Conservation (phyloP, 2,888 invertebrate genomes). For the Hypselothyrea guttata region DNA sequence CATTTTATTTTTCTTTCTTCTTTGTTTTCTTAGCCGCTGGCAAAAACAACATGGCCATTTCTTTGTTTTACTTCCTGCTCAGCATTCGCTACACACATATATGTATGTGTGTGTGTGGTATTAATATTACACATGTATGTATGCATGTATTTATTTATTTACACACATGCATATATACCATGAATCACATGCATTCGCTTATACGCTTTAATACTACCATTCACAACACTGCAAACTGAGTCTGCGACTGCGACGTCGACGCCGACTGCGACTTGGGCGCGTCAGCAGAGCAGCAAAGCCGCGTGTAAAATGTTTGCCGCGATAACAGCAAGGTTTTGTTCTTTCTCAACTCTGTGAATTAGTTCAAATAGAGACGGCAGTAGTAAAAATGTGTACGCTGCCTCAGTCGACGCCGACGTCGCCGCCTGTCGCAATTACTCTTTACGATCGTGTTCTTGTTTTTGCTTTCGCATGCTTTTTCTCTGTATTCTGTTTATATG, state of each 20-base stretch:
- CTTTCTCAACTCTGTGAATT: conserved; percentile 45
- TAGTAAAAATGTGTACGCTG: conserved; percentile 41
- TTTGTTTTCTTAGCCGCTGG: conserved; percentile 7
- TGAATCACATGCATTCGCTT: conserved; percentile 22
- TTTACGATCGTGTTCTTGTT: conserved; percentile 66
- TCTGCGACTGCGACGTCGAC: conserved; percentile 41
- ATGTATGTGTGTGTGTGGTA: neutral
- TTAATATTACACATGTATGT: conserved; percentile 2
- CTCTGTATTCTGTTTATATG: conserved; percentile 63
- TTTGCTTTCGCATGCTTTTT: conserved; percentile 52
- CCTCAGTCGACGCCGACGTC: conserved; percentile 17
- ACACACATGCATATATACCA: conserved; percentile 5
- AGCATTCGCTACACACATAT: conserved; percentile 11
- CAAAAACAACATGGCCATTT: conserved; percentile 45
- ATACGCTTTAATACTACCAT: conserved; percentile 27
- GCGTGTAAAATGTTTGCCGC: conserved; percentile 58
- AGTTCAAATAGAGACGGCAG: conserved; percentile 52
- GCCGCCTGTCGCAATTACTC: conserved; percentile 55
- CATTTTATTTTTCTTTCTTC: conserved; percentile 16
- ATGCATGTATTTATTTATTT: conserved; percentile 17
- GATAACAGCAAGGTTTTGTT: conserved; percentile 60
- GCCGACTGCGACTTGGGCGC: conserved; percentile 25
- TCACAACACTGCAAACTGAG: conserved; percentile 52
- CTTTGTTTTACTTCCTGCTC: conserved; percentile 51
- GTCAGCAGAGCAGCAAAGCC: conserved; percentile 29